phyloP scores from a whole-genome alignment of 2,888 invertebrate genomes.

The Bembecia ichneumoniformis region DNA sequence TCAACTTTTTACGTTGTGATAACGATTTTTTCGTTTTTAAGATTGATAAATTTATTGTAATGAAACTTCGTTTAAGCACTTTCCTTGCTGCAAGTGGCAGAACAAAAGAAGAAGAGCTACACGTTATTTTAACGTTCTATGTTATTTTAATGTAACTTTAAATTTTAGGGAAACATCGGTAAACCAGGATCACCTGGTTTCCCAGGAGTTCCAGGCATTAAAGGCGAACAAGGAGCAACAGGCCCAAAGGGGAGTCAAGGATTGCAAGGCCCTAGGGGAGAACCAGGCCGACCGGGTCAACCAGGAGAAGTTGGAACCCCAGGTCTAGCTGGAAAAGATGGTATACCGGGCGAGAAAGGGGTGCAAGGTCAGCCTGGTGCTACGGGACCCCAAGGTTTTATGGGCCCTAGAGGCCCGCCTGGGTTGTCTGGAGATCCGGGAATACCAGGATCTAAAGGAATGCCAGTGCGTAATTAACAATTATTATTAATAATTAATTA shows the following conservation, averaged over 20 bases:
- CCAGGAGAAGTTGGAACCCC: slow-evolving; percentile 83
- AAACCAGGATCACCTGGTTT: slow-evolving; percentile 89
- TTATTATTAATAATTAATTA: not conserved
- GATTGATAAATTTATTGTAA: too few species aligned
- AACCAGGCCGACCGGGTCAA: slow-evolving; percentile 83
- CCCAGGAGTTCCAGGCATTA: slow-evolving; percentile 84
- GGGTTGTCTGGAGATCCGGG: slow-evolving; percentile 83
- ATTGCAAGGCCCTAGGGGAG: slow-evolving; percentile 85
- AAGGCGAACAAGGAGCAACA: slow-evolving; percentile 82
- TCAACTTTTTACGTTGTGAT: too few species aligned
- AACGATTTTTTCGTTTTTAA: too few species aligned
- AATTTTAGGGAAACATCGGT: slow-evolving; percentile 79
- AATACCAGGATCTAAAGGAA: slow-evolving; percentile 81
- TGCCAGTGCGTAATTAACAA: slow-evolving; percentile 66
- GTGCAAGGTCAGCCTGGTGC: slow-evolving; percentile 80
- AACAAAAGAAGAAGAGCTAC: too few species aligned
- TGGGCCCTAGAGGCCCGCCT: slow-evolving; percentile 83
- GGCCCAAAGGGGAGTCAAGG: slow-evolving; percentile 89
- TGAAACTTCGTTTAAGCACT: too few species aligned
- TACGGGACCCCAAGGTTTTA: slow-evolving; percentile 85
- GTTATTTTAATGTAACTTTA: too few species aligned
- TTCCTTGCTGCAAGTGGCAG: too few species aligned
- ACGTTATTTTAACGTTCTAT: too few species aligned
- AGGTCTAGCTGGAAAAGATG: slow-evolving; percentile 85
- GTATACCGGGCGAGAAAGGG: slow-evolving; percentile 86